A percentile compares a stretch with the other conserved stretches of the same genome.
Conservation (phyloP, 2,113 vertebrate genomes). For the Eurypyga helias region DNA sequence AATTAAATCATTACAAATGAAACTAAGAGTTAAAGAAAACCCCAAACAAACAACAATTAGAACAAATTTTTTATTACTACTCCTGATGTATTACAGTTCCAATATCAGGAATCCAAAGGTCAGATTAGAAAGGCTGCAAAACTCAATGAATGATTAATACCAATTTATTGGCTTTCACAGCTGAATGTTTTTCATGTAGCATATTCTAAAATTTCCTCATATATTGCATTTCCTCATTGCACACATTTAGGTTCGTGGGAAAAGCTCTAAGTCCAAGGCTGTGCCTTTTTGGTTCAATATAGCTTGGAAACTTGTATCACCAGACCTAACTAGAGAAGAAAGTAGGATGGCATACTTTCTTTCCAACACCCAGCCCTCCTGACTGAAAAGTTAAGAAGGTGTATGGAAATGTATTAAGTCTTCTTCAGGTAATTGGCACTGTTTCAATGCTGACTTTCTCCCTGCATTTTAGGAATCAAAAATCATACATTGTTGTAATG, state of each 20-base stretch:
- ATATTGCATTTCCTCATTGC: not conserved
- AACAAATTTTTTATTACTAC: not conserved
- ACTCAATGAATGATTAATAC: rapidly evolving
- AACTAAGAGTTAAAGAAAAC: not conserved
- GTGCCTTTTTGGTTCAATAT: not conserved
- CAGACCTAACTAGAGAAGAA: not conserved
- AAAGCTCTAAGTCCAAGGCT: not conserved
- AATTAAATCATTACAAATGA: not conserved
- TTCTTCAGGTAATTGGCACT: not conserved
- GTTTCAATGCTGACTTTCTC: not conserved
- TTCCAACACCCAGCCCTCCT: not conserved
- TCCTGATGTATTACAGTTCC: not conserved
- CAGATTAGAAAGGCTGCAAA: not conserved
- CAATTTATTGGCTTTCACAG: not conserved
- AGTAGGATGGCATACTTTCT: not conserved
- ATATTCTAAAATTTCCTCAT: not conserved
- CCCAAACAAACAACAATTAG: not conserved
- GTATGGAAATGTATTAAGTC: rapidly evolving
- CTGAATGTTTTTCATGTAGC: not conserved
- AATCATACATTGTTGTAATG: not conserved
- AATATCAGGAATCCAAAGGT: not conserved
- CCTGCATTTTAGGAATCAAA: not conserved
- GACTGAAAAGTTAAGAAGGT: not conserved
- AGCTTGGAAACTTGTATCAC: not conserved
- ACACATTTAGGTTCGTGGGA: not conserved